These are phyloP conservation scores for Philopotamus ludificatus DNA, from an alignment of 1,140 invertebrate species.

Conservation along the genomic window DNA sequence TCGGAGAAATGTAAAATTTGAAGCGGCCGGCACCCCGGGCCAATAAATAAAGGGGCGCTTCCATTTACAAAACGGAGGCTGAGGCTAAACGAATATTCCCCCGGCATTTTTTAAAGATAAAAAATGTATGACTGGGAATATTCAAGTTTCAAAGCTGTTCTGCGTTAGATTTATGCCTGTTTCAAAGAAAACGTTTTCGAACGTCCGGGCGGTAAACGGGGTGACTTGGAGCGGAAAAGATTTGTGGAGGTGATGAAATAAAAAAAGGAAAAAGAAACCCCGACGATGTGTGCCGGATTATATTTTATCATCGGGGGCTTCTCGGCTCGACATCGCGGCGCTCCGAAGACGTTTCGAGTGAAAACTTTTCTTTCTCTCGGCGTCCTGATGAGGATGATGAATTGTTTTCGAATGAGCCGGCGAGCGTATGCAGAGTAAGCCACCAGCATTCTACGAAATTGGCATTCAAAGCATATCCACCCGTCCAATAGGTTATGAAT, in stretches of 20 bases:
- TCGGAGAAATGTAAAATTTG: no score
- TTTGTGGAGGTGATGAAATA: conserved; percentile 23
- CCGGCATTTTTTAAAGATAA: not conserved
- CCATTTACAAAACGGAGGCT: not conserved
- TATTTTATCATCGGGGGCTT: conserved; percentile 8
- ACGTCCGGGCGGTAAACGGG: conserved; percentile 21
- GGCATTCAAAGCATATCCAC: no score
- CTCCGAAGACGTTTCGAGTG: no score
- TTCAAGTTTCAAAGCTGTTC: conserved; percentile 24
- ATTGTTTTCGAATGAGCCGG: conserved; percentile 7
- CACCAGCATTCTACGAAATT: no score
- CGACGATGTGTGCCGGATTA: conserved; percentile 9
- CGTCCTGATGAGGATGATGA: conserved; percentile 12
- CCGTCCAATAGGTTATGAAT: no score
- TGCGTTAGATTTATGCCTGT: conserved; percentile 26
- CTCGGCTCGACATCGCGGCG: not conserved
- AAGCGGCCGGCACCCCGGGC: not conserved
- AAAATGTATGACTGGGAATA: conserved; percentile 18
- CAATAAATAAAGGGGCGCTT: not conserved
- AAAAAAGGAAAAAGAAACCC: conserved; percentile 1
- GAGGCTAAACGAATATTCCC: not conserved
- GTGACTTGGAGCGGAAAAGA: conserved; percentile 20
- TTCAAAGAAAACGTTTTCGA: conserved; percentile 30
- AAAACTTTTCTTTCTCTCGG: not conserved
- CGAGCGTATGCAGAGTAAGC: no score